These are phyloP conservation scores for Gallinago stenura DNA, from an alignment of 2,797 vertebrate genomes.

Conservation along the genomic window DNA sequence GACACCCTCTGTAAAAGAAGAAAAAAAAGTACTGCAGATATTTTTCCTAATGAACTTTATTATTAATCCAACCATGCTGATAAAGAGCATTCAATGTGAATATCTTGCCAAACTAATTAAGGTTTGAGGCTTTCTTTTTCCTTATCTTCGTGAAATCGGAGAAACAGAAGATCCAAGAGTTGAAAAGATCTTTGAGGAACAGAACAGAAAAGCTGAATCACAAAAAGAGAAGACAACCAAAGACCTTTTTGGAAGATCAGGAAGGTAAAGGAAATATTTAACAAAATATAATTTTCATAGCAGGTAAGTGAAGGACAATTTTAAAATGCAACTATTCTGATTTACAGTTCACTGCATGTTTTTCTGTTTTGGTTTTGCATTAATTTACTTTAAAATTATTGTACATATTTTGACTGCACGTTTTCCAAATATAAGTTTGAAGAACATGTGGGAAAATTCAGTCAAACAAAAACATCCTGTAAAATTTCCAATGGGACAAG, in stretches of 20 bases:
- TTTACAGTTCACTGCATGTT: not conserved
- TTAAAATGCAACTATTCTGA: not conserved
- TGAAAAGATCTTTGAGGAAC: not conserved
- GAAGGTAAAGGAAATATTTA: not conserved
- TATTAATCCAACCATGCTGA: constrained; percentile 25
- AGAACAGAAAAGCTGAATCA: not conserved
- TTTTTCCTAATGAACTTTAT: constrained; percentile 24
- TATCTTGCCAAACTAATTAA: constrained; percentile 45
- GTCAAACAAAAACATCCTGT: not conserved
- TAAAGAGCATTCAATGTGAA: constrained; percentile 32
- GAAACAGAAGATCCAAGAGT: not conserved
- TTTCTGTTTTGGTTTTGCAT: not conserved
- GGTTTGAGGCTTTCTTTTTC: constrained; percentile 25
- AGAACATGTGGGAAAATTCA: not conserved
- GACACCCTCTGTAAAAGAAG: not conserved
- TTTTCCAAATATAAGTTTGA: constrained; percentile 13
- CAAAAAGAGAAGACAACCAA: not conserved
- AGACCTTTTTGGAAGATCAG: not conserved
- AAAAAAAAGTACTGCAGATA: not conserved
- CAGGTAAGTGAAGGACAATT: not conserved
- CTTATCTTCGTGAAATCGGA: constrained; percentile 39
- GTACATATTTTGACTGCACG: not conserved
- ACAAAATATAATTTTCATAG: not conserved
- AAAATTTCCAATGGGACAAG: not conserved
- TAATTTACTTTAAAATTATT: not conserved